Evolutionary conservation across 1,140 invertebrate species (phyloP), one percentile per base, ranked within the genome.

Genomic region (Lethocerus indicus): DNA sequence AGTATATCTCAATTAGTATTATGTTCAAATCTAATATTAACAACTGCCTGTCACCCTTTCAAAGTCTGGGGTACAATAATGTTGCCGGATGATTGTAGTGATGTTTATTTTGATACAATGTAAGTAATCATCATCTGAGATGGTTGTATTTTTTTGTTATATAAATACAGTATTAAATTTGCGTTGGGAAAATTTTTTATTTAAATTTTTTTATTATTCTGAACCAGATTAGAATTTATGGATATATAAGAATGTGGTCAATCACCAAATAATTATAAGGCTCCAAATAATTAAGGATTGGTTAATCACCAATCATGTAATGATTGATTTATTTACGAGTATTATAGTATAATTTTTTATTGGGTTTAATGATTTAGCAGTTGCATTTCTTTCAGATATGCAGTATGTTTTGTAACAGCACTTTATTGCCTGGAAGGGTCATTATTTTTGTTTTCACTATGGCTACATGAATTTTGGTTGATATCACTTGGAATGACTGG

Each of bases 11-110:
- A 75, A 46, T 65, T 82, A 50, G 59, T 78, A 35, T 75, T 77
- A 59, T 77, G 77, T 40, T 74, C 76, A 1, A 79, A 80, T 63
- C 67, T 82, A 50, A 78, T 76, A 2, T 66, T 83, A 47, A 82
- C 79, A 2, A 77, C 75, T 26, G 71, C 81, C 2, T 83, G 79
- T 57, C 76, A 80, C 64, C 78, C 78, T 2, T 77, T 75, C 55
- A 67, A 73, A 58, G 59, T 78, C 7, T 71, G 74, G 58, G 73
- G 70, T 26, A 68, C 67, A 7, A 66, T 81, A 51, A 63, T 81
- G 32, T 59, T 83, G 56, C 79, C 79, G 3, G 74, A 80, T 59
- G 73, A 81, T 56, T 83, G 80, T 61, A 74, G 72, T 50, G 76
- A 81, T 47, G 54, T 57, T 5, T 57, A 59, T 28, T 59, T 53